A percentile compares a stretch with the other conserved stretches of the same genome.
Evolutionary conservation across 2,888 invertebrate species (phyloP).

Genomic region (Ephialtes manifestator): DNA sequence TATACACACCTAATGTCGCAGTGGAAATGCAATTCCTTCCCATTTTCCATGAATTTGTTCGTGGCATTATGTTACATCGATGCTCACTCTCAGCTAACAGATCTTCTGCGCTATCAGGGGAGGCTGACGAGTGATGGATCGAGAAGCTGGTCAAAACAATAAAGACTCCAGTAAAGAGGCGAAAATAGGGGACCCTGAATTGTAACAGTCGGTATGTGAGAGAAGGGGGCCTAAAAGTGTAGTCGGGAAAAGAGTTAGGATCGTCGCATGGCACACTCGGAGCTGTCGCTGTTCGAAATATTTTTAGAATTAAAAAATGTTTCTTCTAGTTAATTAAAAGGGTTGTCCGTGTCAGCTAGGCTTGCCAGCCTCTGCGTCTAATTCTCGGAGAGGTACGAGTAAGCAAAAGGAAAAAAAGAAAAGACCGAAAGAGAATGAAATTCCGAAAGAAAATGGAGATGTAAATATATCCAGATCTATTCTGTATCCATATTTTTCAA

Average conservation of each 20-base stretch:
- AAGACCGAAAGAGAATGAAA: constrained; percentile 23
- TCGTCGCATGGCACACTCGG: constrained; percentile 12
- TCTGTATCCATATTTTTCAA: no score
- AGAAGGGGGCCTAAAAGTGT: background rate
- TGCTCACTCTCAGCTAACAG: background rate
- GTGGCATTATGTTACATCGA: background rate
- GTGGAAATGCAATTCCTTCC: background rate
- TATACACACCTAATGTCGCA: background rate
- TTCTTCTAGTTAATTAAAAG: constrained; percentile 83
- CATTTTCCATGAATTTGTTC: background rate
- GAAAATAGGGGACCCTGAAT: constrained; percentile 69
- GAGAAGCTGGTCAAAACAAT: constrained; percentile 44
- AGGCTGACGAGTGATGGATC: background rate
- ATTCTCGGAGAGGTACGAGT: constrained; percentile 46
- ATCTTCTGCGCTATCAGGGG: background rate
- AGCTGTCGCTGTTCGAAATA: constrained; percentile 69
- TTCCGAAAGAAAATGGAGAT: no score
- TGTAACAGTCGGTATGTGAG: constrained; percentile 73
- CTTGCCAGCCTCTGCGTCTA: constrained; percentile 40
- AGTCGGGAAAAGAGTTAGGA: constrained; percentile 33
- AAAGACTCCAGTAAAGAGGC: constrained; percentile 54
- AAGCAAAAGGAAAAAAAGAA: constrained; percentile 22
- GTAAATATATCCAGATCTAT: no score
- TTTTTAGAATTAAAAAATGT: constrained; percentile 81
- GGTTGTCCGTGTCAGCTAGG: constrained; percentile 33